A percentile compares a stretch with the other conserved stretches of the same genome.
These are phyloP conservation scores for Schlechtendalia chinensis DNA, from an alignment of 1,140 invertebrate species.

Conservation along the genomic window DNA sequence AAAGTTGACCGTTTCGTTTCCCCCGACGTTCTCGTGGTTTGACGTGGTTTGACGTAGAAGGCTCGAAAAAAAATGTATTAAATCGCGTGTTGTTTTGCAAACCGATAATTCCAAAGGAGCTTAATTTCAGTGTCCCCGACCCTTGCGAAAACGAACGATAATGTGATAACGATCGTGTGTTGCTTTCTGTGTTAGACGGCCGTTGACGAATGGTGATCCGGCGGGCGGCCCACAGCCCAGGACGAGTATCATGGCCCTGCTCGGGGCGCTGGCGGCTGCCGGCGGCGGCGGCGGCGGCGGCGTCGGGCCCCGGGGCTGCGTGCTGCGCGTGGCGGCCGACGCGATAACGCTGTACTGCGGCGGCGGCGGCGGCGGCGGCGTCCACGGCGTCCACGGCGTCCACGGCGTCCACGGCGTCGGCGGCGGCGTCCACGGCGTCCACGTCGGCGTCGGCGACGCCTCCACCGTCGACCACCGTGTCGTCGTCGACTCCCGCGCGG, in stretches of 20 bases:
- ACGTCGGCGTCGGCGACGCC: not conserved
- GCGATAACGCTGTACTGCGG: constrained; percentile 41
- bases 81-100: too few relatives aligned
- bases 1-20: too few relatives aligned
- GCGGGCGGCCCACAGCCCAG: not conserved
- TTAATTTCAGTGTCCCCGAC: too few relatives aligned
- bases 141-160: too few relatives aligned
- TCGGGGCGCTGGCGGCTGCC: constrained; percentile 37
- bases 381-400: not conserved
- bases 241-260: constrained; percentile 40
- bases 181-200: not conserved
- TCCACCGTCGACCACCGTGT: not conserved
- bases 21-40: too few relatives aligned
- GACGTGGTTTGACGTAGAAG: too few relatives aligned
- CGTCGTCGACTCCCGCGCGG: not conserved
- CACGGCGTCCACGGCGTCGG: not conserved
- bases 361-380: not conserved
- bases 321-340: constrained; percentile 46
- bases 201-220: constrained; percentile 25
- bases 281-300: constrained; percentile 19
- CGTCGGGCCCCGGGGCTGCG: constrained; percentile 30
- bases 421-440: not conserved
- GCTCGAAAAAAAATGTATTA: too few relatives aligned
- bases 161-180: too few relatives aligned
- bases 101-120: too few relatives aligned